Percentiles rank a stretch among this genome's conserved stretches.
Evolutionary conservation across 2,113 vertebrate species (phyloP).

Genomic region (Engystomops pustulosus): DNA sequence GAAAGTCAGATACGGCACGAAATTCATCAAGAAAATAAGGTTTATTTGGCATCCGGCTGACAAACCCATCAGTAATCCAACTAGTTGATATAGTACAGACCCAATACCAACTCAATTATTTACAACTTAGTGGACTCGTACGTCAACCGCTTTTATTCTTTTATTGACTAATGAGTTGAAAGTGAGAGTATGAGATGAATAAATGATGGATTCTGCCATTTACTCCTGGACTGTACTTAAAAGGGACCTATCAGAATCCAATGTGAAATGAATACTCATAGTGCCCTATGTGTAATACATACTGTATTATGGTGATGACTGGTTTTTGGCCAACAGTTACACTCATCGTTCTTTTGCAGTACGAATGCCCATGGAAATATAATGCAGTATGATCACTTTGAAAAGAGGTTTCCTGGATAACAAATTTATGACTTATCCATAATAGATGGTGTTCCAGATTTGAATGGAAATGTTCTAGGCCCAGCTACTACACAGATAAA

Average conservation of each 20-base stretch:
- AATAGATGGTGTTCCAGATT: too few relatives aligned
- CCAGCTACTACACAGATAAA: too few relatives aligned
- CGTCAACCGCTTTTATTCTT: constrained; percentile 6
- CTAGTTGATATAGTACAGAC: constrained; percentile 26
- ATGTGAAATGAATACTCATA: background rate
- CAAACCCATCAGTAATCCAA: constrained; percentile 44
- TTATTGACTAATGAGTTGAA: constrained; percentile 38
- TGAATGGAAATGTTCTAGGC: too few relatives aligned
- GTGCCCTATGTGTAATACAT: background rate
- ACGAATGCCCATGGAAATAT: background rate
- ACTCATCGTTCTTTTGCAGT: background rate
- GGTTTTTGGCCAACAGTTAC: background rate
- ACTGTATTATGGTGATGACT: background rate
- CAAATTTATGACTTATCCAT: too few relatives aligned
- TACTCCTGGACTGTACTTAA: background rate
- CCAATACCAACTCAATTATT: constrained; percentile 16
- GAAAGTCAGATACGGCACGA: constrained; percentile 19
- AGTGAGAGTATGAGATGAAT: background rate
- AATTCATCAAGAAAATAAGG: constrained; percentile 44
- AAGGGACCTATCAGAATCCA: background rate
- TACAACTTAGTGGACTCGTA: constrained; percentile 31
- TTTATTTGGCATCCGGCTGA: constrained; percentile 38
- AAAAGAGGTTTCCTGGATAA: too few relatives aligned
- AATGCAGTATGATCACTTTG: too few relatives aligned
- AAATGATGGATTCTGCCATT: background rate